These are phyloP conservation scores for Chelon labrosus DNA, from an alignment of 2,797 vertebrate genomes.

Conservation along the genomic window DNA sequence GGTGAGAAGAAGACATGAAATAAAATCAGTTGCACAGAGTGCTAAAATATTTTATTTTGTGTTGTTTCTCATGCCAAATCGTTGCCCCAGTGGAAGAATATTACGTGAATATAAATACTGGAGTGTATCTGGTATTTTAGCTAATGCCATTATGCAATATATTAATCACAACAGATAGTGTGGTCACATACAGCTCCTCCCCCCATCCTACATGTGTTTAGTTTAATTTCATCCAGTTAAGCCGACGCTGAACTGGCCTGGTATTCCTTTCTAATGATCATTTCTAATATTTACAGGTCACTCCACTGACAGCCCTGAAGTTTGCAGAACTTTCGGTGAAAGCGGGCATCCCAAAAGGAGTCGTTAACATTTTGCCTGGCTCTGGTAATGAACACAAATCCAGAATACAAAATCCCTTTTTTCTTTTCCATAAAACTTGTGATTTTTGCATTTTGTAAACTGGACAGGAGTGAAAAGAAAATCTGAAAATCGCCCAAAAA, in stretches of 20 bases:
- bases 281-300: slow-evolving; percentile 85
- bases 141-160: no score
- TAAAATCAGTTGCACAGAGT: no score
- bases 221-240: not conserved
- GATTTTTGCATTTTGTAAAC: not conserved
- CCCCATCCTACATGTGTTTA: no score
- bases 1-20: slow-evolving; percentile 59
- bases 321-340: slow-evolving; percentile 94
- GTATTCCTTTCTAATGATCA: not conserved
- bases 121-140: no score
- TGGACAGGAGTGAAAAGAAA: not conserved
- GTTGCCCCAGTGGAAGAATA: no score
- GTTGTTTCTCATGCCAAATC: no score
- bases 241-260: not conserved
- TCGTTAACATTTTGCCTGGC: slow-evolving; percentile 96
- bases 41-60: no score
- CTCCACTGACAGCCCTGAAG: slow-evolving; percentile 95
- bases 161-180: no score
- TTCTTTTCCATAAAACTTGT: not conserved
- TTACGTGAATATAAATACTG: no score
- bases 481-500: not conserved
- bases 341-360: slow-evolving; percentile 95
- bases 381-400: slow-evolving; percentile 86
- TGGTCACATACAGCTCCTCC: no score
- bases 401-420: not conserved